phyloP scores from a whole-genome alignment of 1,140 invertebrate species.

The Oppia nitens region DNA sequence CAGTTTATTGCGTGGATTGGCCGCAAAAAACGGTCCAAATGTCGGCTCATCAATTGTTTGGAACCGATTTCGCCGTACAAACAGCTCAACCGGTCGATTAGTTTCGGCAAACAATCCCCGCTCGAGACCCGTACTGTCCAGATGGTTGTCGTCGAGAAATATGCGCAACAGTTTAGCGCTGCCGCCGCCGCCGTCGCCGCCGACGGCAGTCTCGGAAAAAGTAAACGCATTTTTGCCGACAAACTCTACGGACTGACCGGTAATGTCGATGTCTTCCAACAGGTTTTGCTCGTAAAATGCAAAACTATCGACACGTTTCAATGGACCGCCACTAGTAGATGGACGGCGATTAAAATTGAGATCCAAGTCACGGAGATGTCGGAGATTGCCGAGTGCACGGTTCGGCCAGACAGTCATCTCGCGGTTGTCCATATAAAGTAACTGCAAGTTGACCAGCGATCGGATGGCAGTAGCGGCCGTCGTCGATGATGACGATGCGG shows the following conservation, averaged over 20 bases:
- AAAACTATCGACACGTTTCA: not conserved
- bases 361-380: not conserved
- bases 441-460: not conserved
- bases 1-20: not conserved
- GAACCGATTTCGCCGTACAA: not conserved
- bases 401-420: not conserved
- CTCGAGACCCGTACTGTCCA: not conserved
- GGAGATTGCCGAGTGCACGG: not conserved
- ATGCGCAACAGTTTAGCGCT: not conserved
- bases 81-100: not conserved
- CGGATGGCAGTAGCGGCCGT: too few species aligned
- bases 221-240: not conserved
- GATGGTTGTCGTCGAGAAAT: not conserved
- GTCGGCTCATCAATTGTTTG: not conserved
- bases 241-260: not conserved
- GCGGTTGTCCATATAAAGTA: not conserved
- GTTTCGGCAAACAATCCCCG: not conserved
- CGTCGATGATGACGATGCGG: not conserved
- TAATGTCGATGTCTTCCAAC: not conserved
- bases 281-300: not conserved
- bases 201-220: not conserved
- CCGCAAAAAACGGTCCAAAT: not conserved
- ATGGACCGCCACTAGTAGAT: not conserved
- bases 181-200: too few species aligned
- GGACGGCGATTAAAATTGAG: not conserved